A percentile compares a stretch with the other conserved stretches of the same genome.
Evolutionary conservation across 2,888 invertebrate species (phyloP).

Genomic region (Lithophane semibrunnea): DNA sequence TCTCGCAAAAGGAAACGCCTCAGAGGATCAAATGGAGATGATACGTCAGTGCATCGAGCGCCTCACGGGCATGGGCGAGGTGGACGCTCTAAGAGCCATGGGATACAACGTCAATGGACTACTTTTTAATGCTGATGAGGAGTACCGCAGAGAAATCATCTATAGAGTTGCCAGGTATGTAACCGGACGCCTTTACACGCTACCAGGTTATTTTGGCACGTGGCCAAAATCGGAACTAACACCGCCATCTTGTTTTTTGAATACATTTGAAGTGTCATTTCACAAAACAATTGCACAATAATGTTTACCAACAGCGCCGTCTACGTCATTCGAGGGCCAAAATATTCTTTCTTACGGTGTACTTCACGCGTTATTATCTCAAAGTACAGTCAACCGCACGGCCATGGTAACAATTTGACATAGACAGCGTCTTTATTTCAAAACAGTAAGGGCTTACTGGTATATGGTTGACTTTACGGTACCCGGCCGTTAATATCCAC

Average conservation of each 20-base stretch:
- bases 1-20: constrained; percentile 70
- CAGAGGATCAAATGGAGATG: constrained; percentile 76
- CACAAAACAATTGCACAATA: not conserved
- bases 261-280: not conserved
- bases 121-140: constrained; percentile 81
- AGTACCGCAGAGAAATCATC: constrained; percentile 81
- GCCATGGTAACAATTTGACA: not conserved
- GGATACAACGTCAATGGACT: constrained; percentile 79
- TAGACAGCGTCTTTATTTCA: not conserved
- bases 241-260: not conserved
- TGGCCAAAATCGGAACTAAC: not conserved
- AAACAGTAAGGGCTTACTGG: not conserved
- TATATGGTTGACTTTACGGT: not conserved
- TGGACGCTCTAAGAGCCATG: constrained; percentile 72
- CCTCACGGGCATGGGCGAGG: constrained; percentile 80
- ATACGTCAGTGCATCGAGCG: constrained; percentile 78
- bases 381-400: not conserved
- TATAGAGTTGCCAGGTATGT: constrained; percentile 80
- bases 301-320: not conserved
- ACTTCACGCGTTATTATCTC: not conserved
- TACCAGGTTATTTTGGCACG: not conserved
- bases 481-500: not conserved
- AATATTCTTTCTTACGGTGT: not conserved
- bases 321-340: not conserved
- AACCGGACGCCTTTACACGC: not conserved